phyloP scores from a whole-genome alignment of 2,888 invertebrate species.

The Laothoe populi region DNA sequence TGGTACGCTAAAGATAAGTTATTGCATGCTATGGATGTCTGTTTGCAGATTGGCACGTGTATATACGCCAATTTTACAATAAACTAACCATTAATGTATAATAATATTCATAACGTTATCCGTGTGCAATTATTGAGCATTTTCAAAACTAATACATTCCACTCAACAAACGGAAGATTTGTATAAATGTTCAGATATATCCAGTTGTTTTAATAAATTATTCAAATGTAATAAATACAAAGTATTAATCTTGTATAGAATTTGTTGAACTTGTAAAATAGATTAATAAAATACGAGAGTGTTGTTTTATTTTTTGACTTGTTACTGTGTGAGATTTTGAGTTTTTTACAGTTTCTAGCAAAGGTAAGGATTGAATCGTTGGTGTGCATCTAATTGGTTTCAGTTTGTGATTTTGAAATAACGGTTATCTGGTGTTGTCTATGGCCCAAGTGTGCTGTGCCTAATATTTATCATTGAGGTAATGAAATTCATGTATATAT shows the following conservation, averaged over 20 bases:
- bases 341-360: not conserved
- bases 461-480: conserved; percentile 7
- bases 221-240: conserved; percentile 52
- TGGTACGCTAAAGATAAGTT: conserved; percentile 83
- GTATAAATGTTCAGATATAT: conserved; percentile 31
- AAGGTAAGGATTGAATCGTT: conserved; percentile 21
- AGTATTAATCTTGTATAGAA: conserved; percentile 70
- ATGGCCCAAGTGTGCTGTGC: conserved; percentile 16
- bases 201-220: conserved; percentile 45
- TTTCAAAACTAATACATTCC: conserved; percentile 55
- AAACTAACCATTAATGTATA: conserved; percentile 45
- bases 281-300: conserved; percentile 52
- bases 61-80: conserved; percentile 61
- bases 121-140: conserved; percentile 61
- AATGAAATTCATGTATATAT: conserved; percentile 12
- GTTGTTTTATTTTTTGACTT: conserved; percentile 45
- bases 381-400: conserved; percentile 14
- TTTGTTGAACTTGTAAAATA: conserved; percentile 73
- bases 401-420: conserved; percentile 23
- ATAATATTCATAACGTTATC: conserved; percentile 49
- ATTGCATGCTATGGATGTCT: conserved; percentile 72
- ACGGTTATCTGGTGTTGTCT: conserved; percentile 19
- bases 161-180: conserved; percentile 33
- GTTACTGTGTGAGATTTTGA: conserved; percentile 32
- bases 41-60: conserved; percentile 64